These are phyloP conservation scores for Geodia barretti DNA, from an alignment of 37 sponge, comb jelly and placozoan genomes.

Conservation along the genomic window DNA sequence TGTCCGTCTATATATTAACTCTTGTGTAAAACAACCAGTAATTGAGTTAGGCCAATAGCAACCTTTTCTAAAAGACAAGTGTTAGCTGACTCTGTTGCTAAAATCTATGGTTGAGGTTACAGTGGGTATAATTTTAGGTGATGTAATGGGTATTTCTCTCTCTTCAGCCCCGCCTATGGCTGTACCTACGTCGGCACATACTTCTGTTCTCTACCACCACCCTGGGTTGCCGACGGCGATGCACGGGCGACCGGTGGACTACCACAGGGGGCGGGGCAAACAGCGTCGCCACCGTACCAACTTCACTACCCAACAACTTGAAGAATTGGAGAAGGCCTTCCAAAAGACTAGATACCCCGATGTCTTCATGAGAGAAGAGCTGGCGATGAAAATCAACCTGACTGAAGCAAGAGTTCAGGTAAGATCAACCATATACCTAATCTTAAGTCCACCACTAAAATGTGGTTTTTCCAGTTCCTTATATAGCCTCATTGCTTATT, in stretches of 20 bases:
- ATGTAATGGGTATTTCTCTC: not conserved
- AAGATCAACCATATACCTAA: too few species aligned
- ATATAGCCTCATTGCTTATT: too few species aligned
- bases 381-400: slow-evolving; percentile 88
- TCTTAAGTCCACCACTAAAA: too few species aligned
- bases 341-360: slow-evolving; percentile 91
- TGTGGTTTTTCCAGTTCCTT: too few species aligned
- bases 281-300: slow-evolving; percentile 86
- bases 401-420: slow-evolving; percentile 97
- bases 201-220: slow-evolving; percentile 43
- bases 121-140: too few species aligned
- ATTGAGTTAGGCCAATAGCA: too few species aligned
- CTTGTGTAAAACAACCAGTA: too few species aligned
- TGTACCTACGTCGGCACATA: slow-evolving; percentile 27
- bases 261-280: slow-evolving; percentile 59
- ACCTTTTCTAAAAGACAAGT: too few species aligned
- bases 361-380: slow-evolving; percentile 92
- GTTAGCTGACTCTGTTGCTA: too few species aligned
- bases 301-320: slow-evolving; percentile 89
- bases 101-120: too few species aligned
- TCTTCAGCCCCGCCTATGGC: slow-evolving; percentile 36
- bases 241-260: slow-evolving; percentile 38
- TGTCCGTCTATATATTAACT: too few species aligned
- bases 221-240: slow-evolving; percentile 25
- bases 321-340: slow-evolving; percentile 87